These are phyloP conservation scores for Paratilapia polleni DNA, from an alignment of 2,113 vertebrate species.

Conservation along the genomic window DNA sequence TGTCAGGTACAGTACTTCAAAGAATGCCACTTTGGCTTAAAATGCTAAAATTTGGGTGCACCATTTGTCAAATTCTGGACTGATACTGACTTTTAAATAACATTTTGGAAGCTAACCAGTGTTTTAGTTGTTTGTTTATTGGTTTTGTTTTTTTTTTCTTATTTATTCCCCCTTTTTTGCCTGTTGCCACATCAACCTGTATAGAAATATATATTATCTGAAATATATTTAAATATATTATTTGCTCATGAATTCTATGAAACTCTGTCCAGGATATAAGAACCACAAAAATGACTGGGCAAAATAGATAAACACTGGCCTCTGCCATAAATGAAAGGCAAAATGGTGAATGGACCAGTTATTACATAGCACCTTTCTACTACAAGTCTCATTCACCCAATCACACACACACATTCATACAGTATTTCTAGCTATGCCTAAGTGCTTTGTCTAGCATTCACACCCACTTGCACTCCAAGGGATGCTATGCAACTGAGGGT, in stretches of 20 bases:
- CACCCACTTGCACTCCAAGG: not conserved
- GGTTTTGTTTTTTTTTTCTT: fast-evolving
- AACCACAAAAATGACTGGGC: not conserved
- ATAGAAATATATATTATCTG: too few species aligned
- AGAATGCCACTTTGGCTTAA: not conserved
- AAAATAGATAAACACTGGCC: too few species aligned
- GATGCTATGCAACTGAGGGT: too few species aligned
- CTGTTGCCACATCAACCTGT: fast-evolving
- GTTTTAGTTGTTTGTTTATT: not conserved
- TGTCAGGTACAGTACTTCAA: conserved; percentile 84
- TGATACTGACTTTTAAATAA: not conserved
- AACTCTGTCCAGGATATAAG: not conserved
- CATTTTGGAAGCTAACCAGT: too few species aligned
- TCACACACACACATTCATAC: not conserved
- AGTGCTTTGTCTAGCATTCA: not conserved
- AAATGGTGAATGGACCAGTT: not conserved
- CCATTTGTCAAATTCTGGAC: not conserved
- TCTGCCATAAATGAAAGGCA: too few species aligned
- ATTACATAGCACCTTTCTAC: not conserved
- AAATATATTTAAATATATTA: too few species aligned
- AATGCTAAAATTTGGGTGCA: not conserved
- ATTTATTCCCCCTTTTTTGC: fast-evolving
- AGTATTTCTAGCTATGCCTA: not conserved
- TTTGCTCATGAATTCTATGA: not conserved
- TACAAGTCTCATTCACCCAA: not conserved